These are phyloP conservation scores for Trichoplusia ni DNA, from an alignment of 1,140 invertebrate species.

Conservation along the genomic window DNA sequence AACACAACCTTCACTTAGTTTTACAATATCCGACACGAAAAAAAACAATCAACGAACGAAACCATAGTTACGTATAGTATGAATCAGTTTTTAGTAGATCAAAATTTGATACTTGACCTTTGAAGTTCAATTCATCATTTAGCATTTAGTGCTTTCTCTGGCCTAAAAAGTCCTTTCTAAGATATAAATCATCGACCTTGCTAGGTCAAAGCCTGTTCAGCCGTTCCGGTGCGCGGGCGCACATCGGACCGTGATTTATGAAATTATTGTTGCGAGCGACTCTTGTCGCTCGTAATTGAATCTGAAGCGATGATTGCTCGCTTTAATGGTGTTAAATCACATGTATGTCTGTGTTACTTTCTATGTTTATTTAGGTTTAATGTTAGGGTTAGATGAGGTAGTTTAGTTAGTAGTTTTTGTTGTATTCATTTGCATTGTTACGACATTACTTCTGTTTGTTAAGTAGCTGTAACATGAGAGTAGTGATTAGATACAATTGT, in stretches of 20 bases:
- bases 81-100: too few relatives aligned
- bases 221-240: slow-evolving; percentile 3
- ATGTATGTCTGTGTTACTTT: slow-evolving; percentile 2
- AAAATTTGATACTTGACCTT: not conserved
- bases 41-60: too few relatives aligned
- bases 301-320: not conserved
- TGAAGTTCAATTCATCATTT: not conserved
- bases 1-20: too few relatives aligned
- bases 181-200: slow-evolving; percentile 29
- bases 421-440: too few relatives aligned
- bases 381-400: not conserved
- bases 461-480: too few relatives aligned
- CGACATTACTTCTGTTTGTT: too few relatives aligned
- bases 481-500: too few relatives aligned
- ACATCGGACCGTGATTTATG: slow-evolving; percentile 10
- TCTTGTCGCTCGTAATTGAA: slow-evolving; percentile 6
- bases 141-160: slow-evolving; percentile 15
- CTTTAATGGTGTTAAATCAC: not conserved
- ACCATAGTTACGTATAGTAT: too few relatives aligned
- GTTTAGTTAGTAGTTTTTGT: not conserved
- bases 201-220: slow-evolving; percentile 27
- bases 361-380: too few relatives aligned
- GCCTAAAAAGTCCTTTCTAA: slow-evolving; percentile 14
- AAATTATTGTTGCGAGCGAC: slow-evolving; percentile 13
- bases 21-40: too few relatives aligned